Evolutionary conservation across 2,113 vertebrate genomes (phyloP).

Genomic region (cattle (Bos taurus)): ARS-UCD2.0 NC_037332.1:56327001-56327500

Average conservation of each 20-base stretch:
- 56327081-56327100: not conserved
- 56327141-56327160: not conserved
- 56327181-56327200: not conserved
- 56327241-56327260: not conserved
- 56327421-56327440: not conserved
- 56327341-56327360: not conserved
- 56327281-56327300: not conserved
- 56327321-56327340: not conserved
- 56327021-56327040: slow-evolving; percentile 45
- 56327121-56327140: not conserved
- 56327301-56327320: not conserved
- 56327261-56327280: not conserved
- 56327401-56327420: not conserved
- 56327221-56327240: not conserved
- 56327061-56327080: slow-evolving; percentile 1
- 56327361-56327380: not conserved
- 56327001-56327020: slow-evolving; percentile 37
- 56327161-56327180: not conserved
- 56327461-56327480: not conserved
- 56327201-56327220: not conserved
- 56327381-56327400: not conserved
- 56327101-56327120: not conserved
- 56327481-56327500: not conserved
- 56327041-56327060: slow-evolving; percentile 43
- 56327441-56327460: not conserved